Conservation (phyloP, 2,797 vertebrate genomes). For the Eulemur mongoz region DNA sequence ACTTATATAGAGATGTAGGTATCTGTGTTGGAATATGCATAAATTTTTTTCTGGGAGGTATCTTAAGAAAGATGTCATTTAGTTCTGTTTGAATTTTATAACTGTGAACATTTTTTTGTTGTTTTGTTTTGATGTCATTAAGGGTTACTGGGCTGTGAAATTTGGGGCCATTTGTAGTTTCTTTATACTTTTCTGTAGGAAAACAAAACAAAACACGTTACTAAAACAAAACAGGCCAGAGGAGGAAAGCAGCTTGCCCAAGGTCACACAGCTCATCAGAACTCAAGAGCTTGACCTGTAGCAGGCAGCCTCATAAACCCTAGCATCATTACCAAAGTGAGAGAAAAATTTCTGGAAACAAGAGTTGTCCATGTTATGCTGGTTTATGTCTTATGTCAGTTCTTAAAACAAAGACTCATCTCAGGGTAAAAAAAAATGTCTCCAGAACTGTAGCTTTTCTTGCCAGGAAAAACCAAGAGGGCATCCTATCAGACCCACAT, state of each 20-base stretch:
- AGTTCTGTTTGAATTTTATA: constrained; percentile 16
- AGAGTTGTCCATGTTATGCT: not conserved
- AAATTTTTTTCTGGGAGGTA: not conserved
- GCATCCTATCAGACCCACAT: not conserved
- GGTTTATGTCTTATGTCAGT: not conserved
- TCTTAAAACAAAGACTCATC: not conserved
- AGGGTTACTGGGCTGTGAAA: not conserved
- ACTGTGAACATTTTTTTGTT: constrained; percentile 9
- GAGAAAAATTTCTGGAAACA: not conserved
- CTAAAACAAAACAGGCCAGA: constrained; percentile 12
- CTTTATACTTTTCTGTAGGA: not conserved
- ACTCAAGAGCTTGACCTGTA: not conserved
- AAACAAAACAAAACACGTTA: not conserved
- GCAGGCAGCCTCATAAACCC: not conserved
- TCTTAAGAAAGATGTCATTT: not conserved
- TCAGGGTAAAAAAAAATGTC: not conserved
- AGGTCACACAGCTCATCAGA: not conserved
- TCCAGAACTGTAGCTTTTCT: not conserved
- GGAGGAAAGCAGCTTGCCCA: not conserved
- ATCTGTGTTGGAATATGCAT: not conserved
- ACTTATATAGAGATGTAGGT: not conserved
- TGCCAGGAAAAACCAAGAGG: not conserved
- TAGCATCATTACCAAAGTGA: not conserved
- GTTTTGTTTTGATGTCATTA: not conserved
- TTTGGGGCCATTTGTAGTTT: not conserved